Conservation (phyloP, 2,113 vertebrate species). For the Uropsilus gracilis region DNA sequence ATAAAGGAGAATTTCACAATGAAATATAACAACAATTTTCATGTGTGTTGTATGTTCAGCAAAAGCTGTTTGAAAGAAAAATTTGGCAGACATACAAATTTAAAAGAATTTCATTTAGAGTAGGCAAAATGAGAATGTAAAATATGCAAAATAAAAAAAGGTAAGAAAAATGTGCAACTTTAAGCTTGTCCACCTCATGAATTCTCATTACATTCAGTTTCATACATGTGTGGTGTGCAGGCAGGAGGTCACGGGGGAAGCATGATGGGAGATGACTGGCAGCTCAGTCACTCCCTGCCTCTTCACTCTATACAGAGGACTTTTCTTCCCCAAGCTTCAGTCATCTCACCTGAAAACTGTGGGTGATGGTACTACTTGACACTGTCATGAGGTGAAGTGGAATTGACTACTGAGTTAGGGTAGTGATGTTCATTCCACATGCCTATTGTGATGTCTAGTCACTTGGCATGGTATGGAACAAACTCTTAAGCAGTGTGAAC, state of each 20-base stretch:
- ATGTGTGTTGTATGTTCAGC: background rate
- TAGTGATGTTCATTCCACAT: background rate
- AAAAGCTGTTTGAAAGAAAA: slow-evolving; percentile 6
- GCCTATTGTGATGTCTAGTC: background rate
- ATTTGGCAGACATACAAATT: background rate
- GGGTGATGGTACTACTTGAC: background rate
- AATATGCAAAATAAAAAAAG: slow-evolving; percentile 1
- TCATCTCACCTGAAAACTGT: background rate
- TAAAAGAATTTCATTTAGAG: background rate
- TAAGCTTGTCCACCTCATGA: background rate
- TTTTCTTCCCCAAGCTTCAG: background rate
- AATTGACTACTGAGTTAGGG: background rate
- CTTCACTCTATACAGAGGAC: background rate
- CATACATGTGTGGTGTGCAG: accelerated
- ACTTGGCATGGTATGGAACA: background rate
- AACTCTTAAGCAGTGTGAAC: background rate
- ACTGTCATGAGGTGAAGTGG: background rate
- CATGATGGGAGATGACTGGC: accelerated
- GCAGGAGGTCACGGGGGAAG: background rate
- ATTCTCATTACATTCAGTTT: background rate
- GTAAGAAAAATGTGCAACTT: background rate
- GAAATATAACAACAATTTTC: background rate
- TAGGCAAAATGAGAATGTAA: background rate
- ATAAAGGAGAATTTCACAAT: background rate
- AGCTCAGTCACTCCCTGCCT: background rate